These are phyloP conservation scores for Netelia inedita DNA, from an alignment of 2,888 invertebrate genomes.

Conservation along the genomic window DNA sequence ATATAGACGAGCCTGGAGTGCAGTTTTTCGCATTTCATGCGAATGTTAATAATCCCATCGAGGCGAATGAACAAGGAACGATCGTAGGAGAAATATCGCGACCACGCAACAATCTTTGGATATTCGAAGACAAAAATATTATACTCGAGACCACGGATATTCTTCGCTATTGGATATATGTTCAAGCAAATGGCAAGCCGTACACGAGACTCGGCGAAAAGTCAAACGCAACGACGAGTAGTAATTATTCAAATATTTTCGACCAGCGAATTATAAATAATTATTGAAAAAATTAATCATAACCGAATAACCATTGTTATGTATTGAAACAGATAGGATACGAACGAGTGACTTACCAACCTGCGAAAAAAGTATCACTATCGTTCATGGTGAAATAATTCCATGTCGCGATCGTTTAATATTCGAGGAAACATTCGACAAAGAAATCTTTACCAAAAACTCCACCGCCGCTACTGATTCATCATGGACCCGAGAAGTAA, in stretches of 20 bases:
- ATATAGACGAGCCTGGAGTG: slow-evolving; percentile 86
- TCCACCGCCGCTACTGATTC: slow-evolving; percentile 62
- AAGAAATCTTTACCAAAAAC: slow-evolving; percentile 80
- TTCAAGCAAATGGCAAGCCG: slow-evolving; percentile 86
- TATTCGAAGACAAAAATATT: slow-evolving; percentile 85
- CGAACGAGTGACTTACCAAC: background rate
- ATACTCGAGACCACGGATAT: slow-evolving; percentile 86
- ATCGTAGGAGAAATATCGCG: slow-evolving; percentile 85
- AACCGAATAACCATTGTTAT: background rate
- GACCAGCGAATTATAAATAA: background rate
- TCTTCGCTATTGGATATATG: slow-evolving; percentile 88
- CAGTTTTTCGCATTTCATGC: slow-evolving; percentile 89
- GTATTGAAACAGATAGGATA: background rate
- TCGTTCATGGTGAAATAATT: slow-evolving; percentile 59
- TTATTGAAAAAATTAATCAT: background rate
- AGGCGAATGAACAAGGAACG: slow-evolving; percentile 86
- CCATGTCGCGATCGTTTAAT: slow-evolving; percentile 81
- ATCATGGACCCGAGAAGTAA: slow-evolving; percentile 77
- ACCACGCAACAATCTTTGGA: slow-evolving; percentile 86
- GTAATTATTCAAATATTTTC: background rate
- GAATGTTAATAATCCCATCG: slow-evolving; percentile 87
- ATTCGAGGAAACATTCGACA: slow-evolving; percentile 88
- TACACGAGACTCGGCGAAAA: slow-evolving; percentile 78
- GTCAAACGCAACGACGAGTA: slow-evolving; percentile 84
- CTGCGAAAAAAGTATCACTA: slow-evolving; percentile 63